Conservation (phyloP, 1,140 invertebrate genomes). For the Bicyclus anynana region DNA sequence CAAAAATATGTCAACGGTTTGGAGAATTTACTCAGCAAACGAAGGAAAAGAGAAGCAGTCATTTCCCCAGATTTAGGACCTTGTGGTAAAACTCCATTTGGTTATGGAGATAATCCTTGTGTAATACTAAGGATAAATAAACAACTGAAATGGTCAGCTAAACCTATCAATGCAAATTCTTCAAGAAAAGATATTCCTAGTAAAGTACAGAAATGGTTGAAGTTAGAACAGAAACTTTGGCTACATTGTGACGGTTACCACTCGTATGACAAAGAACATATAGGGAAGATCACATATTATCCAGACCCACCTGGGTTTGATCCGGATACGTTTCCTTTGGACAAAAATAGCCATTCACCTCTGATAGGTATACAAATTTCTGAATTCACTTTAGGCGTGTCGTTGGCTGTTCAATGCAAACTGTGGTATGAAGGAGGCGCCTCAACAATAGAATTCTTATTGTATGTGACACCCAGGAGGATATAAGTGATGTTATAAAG, state of each 20-base stretch:
- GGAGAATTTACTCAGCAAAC: slow-evolving; percentile 33
- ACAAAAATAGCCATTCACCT: slow-evolving; percentile 32
- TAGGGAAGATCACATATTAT: slow-evolving; percentile 51
- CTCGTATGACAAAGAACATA: slow-evolving; percentile 57
- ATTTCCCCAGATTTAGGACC: slow-evolving; percentile 41
- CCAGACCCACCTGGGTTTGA: slow-evolving; percentile 63
- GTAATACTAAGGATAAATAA: slow-evolving; percentile 61
- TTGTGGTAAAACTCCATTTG: slow-evolving; percentile 50
- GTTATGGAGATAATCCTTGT: slow-evolving; percentile 57
- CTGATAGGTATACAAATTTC: slow-evolving; percentile 55
- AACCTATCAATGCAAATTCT: slow-evolving; percentile 36
- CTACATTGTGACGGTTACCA: slow-evolving; percentile 50
- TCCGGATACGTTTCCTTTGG: slow-evolving; percentile 40
- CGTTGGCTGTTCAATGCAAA: slow-evolving; percentile 53
- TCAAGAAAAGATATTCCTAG: slow-evolving; percentile 30
- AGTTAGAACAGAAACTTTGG: slow-evolving; percentile 47
- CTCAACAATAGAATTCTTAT: slow-evolving; percentile 45
- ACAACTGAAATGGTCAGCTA: slow-evolving; percentile 44
- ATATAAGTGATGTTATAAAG: not conserved
- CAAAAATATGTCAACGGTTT: slow-evolving; percentile 49
- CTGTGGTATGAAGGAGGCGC: slow-evolving; percentile 51
- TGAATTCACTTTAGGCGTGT: slow-evolving; percentile 52
- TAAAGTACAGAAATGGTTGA: slow-evolving; percentile 43
- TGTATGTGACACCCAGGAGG: slow-evolving; percentile 46
- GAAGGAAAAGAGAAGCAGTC: slow-evolving; percentile 29